Conservation (phyloP, 2,888 invertebrate species). For the Spicauda simplicius region DNA sequence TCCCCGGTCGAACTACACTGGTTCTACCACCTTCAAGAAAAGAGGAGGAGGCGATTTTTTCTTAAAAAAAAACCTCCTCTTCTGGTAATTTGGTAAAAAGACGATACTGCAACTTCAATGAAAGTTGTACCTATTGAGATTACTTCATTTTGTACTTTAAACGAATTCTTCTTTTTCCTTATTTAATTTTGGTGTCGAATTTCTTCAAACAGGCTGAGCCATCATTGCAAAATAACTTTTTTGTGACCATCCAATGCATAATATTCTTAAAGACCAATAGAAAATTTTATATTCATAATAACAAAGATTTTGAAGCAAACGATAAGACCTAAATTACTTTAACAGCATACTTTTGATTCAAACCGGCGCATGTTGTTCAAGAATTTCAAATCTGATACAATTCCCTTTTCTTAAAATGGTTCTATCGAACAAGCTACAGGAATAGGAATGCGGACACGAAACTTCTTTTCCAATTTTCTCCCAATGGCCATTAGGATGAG, state of each 20-base stretch:
- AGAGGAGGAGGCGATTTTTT: too few relatives aligned
- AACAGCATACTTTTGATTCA: slow-evolving; percentile 11
- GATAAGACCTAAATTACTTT: slow-evolving; percentile 9
- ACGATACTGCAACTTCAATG: too few relatives aligned
- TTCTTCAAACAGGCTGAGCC: too few relatives aligned
- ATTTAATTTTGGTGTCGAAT: too few relatives aligned
- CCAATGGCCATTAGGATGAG: slow-evolving; percentile 84
- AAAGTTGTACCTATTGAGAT: too few relatives aligned
- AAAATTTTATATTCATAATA: not conserved
- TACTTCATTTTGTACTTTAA: too few relatives aligned
- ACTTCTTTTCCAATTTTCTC: slow-evolving; percentile 84
- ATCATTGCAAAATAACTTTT: too few relatives aligned
- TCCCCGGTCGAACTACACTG: too few relatives aligned
- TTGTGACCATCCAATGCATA: not conserved
- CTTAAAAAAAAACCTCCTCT: too few relatives aligned
- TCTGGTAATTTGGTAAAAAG: too few relatives aligned
- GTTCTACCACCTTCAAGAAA: too few relatives aligned
- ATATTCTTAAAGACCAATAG: not conserved
- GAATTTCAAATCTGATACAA: slow-evolving; percentile 34
- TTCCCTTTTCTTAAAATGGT: slow-evolving; percentile 33
- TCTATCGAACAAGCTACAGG: slow-evolving; percentile 40
- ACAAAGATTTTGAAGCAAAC: not conserved
- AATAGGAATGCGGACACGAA: slow-evolving; percentile 70
- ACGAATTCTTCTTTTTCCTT: too few relatives aligned
- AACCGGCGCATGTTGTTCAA: slow-evolving; percentile 11